phyloP scores from a whole-genome alignment of 2,888 invertebrate genomes.

The Phyto melanocephala region DNA sequence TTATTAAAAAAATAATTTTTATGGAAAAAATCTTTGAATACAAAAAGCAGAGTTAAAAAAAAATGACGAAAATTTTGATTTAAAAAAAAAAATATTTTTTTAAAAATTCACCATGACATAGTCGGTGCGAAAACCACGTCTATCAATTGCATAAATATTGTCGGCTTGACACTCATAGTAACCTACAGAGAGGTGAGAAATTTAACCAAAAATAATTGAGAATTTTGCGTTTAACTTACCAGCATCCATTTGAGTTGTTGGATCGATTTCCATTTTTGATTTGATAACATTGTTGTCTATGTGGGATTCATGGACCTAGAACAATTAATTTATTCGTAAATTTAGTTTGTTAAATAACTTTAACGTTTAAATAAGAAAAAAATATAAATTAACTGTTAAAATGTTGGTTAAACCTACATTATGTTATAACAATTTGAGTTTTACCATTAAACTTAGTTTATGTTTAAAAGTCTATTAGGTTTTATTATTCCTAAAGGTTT shows the following conservation, averaged over 20 bases:
- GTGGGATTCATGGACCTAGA: conserved; percentile 92
- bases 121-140: conserved; percentile 94
- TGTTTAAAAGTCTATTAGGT: too few species aligned
- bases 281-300: conserved; percentile 89
- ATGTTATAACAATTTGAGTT: too few species aligned
- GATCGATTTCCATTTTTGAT: conserved; percentile 96
- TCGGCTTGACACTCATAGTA: conserved; percentile 95
- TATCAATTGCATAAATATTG: conserved; percentile 94
- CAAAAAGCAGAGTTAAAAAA: conserved; percentile 5
- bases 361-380: neutral
- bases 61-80: neutral
- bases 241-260: conserved; percentile 96
- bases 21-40: neutral
- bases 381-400: neutral
- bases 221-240: conserved; percentile 79
- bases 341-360: too few species aligned
- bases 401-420: too few species aligned
- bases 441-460: too few species aligned
- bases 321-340: neutral
- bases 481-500: too few species aligned
- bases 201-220: neutral
- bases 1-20: conserved; percentile 4
- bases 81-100: conserved; percentile 24
- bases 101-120: conserved; percentile 80
- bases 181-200: conserved; percentile 68